phyloP scores from a whole-genome alignment of 2,797 vertebrate species.

The Lepidocolaptes lacrymiger region DNA sequence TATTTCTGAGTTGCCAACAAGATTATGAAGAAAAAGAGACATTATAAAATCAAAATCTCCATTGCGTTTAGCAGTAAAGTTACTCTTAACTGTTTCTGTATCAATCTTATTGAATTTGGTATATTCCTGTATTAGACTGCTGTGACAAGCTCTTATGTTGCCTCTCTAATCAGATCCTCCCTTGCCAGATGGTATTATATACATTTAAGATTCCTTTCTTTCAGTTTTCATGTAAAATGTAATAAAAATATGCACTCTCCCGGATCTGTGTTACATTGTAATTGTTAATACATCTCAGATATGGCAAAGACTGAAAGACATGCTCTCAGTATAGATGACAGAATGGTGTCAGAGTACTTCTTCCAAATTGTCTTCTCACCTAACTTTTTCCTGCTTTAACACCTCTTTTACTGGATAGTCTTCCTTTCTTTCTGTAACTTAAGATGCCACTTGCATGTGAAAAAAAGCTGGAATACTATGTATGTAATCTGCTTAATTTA shows the following conservation, averaged over 20 bases:
- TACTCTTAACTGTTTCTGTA: neutral
- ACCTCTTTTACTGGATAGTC: neutral
- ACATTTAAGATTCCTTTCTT: neutral
- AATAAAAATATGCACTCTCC: rapidly evolving
- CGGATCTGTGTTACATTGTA: neutral
- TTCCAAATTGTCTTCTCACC: neutral
- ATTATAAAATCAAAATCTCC: neutral
- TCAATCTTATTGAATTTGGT: neutral
- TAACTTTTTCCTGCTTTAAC: neutral
- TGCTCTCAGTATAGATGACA: neutral
- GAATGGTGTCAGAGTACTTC: neutral
- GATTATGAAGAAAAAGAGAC: neutral
- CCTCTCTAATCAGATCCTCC: neutral
- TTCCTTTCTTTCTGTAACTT: neutral
- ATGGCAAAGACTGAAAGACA: rapidly evolving
- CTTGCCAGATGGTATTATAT: neutral
- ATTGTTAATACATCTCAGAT: neutral
- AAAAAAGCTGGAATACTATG: neutral
- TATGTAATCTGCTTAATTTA: neutral
- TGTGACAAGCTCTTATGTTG: neutral
- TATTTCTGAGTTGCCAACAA: slow-evolving; percentile 31
- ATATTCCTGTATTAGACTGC: neutral
- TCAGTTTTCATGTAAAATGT: neutral
- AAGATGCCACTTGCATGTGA: neutral
- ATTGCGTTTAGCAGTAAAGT: neutral